A percentile compares a stretch with the other conserved stretches of the same genome.
phyloP scores from a whole-genome alignment of 92 coral and sea anemone species.

The Plumapathes pennacea region DNA sequence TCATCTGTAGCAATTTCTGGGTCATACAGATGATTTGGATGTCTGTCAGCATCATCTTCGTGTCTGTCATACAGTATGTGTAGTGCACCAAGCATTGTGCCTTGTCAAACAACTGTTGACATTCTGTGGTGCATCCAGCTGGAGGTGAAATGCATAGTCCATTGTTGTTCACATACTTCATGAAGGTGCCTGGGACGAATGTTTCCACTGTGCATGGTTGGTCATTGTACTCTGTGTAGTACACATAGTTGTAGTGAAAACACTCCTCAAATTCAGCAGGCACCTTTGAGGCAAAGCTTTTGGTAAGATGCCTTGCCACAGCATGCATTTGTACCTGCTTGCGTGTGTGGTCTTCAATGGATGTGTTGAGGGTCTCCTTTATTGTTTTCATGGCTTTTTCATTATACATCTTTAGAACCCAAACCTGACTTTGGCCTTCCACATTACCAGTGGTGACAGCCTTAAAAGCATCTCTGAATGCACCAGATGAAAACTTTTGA shows the following conservation, averaged over 20 bases:
- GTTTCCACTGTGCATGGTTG: slow-evolving; percentile 58
- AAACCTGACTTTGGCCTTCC: slow-evolving; percentile 24
- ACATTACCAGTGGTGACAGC: slow-evolving; percentile 25
- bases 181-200: slow-evolving; percentile 60
- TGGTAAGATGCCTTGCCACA: slow-evolving; percentile 60
- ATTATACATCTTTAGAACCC: slow-evolving; percentile 45
- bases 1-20: slow-evolving; percentile 67
- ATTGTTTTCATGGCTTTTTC: slow-evolving; percentile 36
- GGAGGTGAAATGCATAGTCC: slow-evolving; percentile 30
- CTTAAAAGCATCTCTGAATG: slow-evolving; percentile 41
- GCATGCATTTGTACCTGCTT: slow-evolving; percentile 63
- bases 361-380: slow-evolving; percentile 12
- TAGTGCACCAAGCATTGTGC: slow-evolving; percentile 62
- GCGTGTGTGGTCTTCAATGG: slow-evolving; percentile 35
- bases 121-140: slow-evolving; percentile 33
- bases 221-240: slow-evolving; percentile 44
- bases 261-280: slow-evolving; percentile 49
- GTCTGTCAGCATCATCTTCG: slow-evolving; percentile 51
- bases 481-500: slow-evolving; percentile 62
- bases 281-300: slow-evolving; percentile 28
- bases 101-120: slow-evolving; percentile 31
- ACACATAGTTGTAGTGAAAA: slow-evolving; percentile 48
- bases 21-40: slow-evolving; percentile 49
- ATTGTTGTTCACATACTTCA: slow-evolving; percentile 51
- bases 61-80: slow-evolving; percentile 26